Base-by-base conservation (phyloP, 2,113 vertebrate genomes). In the Natator depressus region DNA sequence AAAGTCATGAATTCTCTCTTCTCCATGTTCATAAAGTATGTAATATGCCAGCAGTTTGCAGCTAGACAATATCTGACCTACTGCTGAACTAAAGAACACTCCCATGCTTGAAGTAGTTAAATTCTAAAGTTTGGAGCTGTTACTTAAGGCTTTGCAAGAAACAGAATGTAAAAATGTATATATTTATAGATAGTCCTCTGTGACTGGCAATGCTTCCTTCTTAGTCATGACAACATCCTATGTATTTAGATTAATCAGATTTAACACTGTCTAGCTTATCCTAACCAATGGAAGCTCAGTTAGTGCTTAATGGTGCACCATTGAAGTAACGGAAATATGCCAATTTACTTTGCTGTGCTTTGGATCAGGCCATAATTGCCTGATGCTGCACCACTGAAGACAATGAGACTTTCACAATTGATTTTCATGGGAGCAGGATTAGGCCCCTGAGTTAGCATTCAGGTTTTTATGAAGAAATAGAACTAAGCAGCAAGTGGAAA, bases 211-310 rank as follows among this genome's bases (percentile, higher is more conserved):
- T 25, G 80, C 84, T 42, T 57, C 42, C 29, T 65, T n/a, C 87
- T 59, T 46, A 85, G 42, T 80, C 49, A 72, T 24, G 22, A 47
- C 29, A 83, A 54, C 1, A 57, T 55, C 50, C 69, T n/a, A 17
- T 81, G 7, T 62, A 86, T 88, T 90, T 92, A 13, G 82, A 80
- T 22, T 57, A 24, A 91, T 89, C 29, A 83, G 79, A 83, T 78
- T 69, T 93, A 91, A 89, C 59, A 20, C 19, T 85, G 80, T 65
- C 78, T 78, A 80, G 49, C 38, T 38, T 93, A 19, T 86, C 29
- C 81, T 85, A 91, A 89, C 65, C 93, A 94, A 91, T 50, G 76
- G 91, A 94, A 93, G 29, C 53, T 59, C 72, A 91, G 93, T 95
- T 85, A 80, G 19, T 46, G 6, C 42, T 75, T 94, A 69, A n/a